Percentiles rank a stretch among this genome's conserved stretches.
Evolutionary conservation across 1,140 invertebrate genomes (phyloP).

Genomic region (Antheraea pernyi): DNA sequence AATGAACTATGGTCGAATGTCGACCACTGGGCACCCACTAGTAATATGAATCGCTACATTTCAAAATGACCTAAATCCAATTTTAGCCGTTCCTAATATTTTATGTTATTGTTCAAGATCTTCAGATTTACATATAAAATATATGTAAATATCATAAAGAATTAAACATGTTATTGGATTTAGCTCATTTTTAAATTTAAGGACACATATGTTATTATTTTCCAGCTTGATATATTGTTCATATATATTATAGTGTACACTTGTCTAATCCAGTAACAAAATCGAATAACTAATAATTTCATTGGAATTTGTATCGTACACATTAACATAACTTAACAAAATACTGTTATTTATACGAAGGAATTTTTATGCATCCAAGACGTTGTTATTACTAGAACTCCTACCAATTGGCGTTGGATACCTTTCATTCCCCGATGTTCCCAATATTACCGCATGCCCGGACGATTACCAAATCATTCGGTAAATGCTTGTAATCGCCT

Average conservation of each 20-base stretch:
- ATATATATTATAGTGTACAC: neutral
- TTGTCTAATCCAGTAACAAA: neutral
- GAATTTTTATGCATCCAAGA: slow-evolving; percentile 25
- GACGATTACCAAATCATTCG: slow-evolving; percentile 66
- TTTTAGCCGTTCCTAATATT: no score
- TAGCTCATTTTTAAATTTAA: no score
- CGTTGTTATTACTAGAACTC: slow-evolving; percentile 31
- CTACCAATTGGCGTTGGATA: slow-evolving; percentile 30
- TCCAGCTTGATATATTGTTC: no score
- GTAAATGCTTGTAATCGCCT: slow-evolving; percentile 71
- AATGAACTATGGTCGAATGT: no score
- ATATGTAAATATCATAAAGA: no score
- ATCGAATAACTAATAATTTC: neutral
- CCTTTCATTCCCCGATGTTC: slow-evolving; percentile 48
- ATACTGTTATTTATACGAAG: slow-evolving; percentile 46
- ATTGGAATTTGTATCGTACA: slow-evolving; percentile 15
- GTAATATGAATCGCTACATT: no score
- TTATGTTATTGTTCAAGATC: no score
- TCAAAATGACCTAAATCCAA: no score
- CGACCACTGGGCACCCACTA: no score
- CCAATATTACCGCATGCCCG: slow-evolving; percentile 51
- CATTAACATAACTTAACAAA: slow-evolving; percentile 45
- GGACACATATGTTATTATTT: no score
- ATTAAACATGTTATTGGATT: no score
- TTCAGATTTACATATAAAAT: no score